Evolutionary conservation across 2,113 vertebrate genomes (phyloP).

Genomic region (Anolis carolinensis): DNA sequence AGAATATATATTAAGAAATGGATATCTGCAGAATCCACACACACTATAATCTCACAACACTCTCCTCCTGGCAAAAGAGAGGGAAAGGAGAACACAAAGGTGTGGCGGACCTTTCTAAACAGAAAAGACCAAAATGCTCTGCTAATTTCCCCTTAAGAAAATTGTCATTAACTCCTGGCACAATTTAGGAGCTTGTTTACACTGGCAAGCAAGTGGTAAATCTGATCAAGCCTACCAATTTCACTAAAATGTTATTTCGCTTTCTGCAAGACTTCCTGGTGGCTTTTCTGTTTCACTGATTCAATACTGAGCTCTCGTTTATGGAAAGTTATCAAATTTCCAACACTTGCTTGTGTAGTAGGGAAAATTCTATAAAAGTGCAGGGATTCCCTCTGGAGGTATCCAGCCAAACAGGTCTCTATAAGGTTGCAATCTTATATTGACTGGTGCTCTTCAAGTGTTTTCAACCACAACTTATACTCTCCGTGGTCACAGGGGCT

Average conservation of each 20-base stretch:
- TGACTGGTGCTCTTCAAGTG: neutral
- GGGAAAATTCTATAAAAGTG: too few species aligned
- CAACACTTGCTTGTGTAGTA: too few species aligned
- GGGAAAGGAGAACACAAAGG: neutral
- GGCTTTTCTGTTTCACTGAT: neutral
- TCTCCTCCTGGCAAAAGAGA: neutral
- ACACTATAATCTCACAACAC: too few species aligned
- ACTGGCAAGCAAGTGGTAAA: neutral
- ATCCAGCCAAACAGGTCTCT: too few species aligned
- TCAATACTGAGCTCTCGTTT: too few species aligned
- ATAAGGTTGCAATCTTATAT: neutral
- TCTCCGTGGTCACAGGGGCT: neutral
- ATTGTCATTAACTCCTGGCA: neutral
- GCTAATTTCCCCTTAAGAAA: neutral
- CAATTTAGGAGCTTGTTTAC: neutral
- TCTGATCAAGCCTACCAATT: neutral
- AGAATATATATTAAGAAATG: neutral
- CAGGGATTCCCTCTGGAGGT: too few species aligned
- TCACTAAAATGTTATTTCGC: neutral
- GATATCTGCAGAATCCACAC: neutral
- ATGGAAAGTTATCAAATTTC: too few species aligned
- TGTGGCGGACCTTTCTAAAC: too few species aligned
- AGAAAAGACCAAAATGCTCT: neutral
- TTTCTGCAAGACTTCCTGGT: neutral
- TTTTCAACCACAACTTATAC: neutral